Evolutionary conservation across 2,888 invertebrate species (phyloP).

Genomic region (Mesochorus sp.): DNA sequence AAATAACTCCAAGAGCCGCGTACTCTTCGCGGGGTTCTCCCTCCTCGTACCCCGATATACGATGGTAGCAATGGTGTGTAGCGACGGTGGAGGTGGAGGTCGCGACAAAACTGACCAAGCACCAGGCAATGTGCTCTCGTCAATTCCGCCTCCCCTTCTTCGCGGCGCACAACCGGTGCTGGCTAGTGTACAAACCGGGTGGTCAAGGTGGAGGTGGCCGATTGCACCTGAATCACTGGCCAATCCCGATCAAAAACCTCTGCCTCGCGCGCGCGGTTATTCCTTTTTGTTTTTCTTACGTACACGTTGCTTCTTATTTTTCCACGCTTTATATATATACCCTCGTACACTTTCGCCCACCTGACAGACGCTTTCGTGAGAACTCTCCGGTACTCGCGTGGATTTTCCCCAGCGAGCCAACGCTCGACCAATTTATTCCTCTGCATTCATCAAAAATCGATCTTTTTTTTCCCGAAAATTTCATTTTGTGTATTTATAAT

Average conservation of each 20-base stretch:
- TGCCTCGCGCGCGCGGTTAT: neutral
- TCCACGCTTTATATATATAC: neutral
- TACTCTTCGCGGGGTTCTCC: neutral
- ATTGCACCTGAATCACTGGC: conserved; percentile 72
- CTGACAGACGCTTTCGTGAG: conserved; percentile 20
- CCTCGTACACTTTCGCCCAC: neutral
- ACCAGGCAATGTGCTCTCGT: conserved; percentile 38
- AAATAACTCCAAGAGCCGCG: conserved; percentile 67
- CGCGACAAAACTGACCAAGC: conserved; percentile 42
- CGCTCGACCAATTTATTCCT: too few relatives aligned
- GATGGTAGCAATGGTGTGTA: neutral
- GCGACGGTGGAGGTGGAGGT: conserved; percentile 49
- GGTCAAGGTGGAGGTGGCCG: conserved; percentile 65
- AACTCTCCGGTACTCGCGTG: too few relatives aligned
- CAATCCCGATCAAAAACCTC: conserved; percentile 65
- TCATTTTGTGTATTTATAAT: too few relatives aligned
- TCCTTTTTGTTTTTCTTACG: neutral
- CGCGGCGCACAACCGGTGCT: conserved; percentile 22
- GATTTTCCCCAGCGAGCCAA: too few relatives aligned
- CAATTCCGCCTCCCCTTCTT: conserved; percentile 56
- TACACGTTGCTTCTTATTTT: neutral
- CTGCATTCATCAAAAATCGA: too few relatives aligned
- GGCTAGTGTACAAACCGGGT: conserved; percentile 48
- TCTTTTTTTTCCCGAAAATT: too few relatives aligned
- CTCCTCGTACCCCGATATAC: conserved; percentile 8